Percentiles rank a stretch among this genome's conserved stretches.
phyloP scores from a whole-genome alignment of 2,797 vertebrate species.

The Malacoraja senta region DNA sequence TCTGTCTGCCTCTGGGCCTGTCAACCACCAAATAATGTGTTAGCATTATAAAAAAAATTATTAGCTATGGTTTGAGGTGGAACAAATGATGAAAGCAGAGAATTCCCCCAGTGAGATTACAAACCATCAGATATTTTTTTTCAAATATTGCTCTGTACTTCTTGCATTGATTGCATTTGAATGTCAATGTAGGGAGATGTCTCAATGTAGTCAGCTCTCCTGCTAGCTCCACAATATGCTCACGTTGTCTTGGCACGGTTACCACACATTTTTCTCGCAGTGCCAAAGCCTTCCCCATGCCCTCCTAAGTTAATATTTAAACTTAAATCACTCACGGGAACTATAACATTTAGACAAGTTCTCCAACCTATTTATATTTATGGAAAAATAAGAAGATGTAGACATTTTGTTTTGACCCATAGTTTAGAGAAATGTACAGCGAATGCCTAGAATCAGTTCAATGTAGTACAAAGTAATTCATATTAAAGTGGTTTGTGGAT shows the following conservation, averaged over 20 bases:
- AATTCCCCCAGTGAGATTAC: neutral
- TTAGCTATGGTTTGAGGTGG: neutral
- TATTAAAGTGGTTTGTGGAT: neutral
- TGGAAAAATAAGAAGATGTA: neutral
- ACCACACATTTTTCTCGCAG: neutral
- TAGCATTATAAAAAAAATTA: too few relatives aligned
- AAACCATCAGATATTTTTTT: neutral
- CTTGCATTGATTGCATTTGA: neutral
- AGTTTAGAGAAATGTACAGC: too few relatives aligned
- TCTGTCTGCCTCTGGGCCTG: neutral
- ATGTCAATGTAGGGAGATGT: neutral
- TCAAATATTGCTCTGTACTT: neutral
- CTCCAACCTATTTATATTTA: neutral
- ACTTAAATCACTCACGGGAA: neutral
- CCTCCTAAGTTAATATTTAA: neutral
- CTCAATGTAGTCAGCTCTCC: constrained; percentile 4
- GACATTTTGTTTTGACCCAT: neutral
- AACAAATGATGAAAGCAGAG: neutral
- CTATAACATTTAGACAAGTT: neutral
- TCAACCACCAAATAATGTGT: neutral
- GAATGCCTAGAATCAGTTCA: too few relatives aligned
- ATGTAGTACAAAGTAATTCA: too few relatives aligned
- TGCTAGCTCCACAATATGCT: neutral
- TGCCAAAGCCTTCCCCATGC: neutral
- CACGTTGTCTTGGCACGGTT: neutral